These are phyloP conservation scores for Episyrphus balteatus DNA, from an alignment of 1,140 invertebrate species.

Conservation along the genomic window DNA sequence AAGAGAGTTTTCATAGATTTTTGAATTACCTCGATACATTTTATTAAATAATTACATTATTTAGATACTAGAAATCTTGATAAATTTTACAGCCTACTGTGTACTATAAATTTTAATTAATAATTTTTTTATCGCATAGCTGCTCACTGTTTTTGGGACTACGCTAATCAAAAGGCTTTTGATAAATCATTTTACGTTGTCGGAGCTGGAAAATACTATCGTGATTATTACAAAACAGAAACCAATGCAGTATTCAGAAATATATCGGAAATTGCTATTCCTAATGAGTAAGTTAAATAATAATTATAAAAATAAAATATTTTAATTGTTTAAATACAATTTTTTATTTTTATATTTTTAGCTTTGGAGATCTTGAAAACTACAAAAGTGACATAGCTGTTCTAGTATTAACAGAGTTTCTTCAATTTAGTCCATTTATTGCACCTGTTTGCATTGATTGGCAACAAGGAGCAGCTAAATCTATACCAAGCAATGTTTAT, in stretches of 20 bases:
- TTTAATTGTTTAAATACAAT: no score
- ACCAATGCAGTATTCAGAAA: neutral
- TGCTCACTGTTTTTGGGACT: slow-evolving; percentile 41
- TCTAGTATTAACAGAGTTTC: neutral
- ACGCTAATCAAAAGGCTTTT: slow-evolving; percentile 11
- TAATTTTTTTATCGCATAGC: slow-evolving; percentile 10
- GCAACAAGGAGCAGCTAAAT: neutral
- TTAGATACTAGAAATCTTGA: no score
- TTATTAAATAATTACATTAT: no score
- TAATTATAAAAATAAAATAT: no score
- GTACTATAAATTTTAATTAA: no score
- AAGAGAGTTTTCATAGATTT: no score
- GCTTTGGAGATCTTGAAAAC: neutral
- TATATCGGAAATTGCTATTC: slow-evolving; percentile 5
- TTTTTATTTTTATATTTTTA: neutral
- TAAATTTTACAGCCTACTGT: no score
- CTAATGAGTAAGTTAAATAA: slow-evolving; percentile 10
- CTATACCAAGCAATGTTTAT: neutral
- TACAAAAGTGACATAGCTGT: neutral
- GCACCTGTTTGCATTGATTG: neutral
- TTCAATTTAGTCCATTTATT: slow-evolving; percentile 1
- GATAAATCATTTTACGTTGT: slow-evolving; percentile 23
- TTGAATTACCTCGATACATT: no score
- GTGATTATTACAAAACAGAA: slow-evolving; percentile 6
- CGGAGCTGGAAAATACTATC: slow-evolving; percentile 37